Conservation (phyloP, 2,113 vertebrate genomes). For the Monopterus albus region DNA sequence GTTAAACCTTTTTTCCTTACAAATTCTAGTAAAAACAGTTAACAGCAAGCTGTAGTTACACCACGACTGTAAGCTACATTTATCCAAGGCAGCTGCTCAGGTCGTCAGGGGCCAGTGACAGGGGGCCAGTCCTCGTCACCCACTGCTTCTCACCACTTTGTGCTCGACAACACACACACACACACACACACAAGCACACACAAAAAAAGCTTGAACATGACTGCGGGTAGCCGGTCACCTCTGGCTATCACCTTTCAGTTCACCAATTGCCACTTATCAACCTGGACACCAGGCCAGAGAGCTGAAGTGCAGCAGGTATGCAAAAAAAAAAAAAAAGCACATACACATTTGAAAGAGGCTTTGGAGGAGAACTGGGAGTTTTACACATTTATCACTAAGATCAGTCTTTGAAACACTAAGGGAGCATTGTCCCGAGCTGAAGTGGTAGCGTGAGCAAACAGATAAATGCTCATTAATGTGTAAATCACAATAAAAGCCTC, state of each 20-base stretch:
- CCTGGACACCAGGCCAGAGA: constrained; percentile 64
- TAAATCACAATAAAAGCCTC: constrained; percentile 79
- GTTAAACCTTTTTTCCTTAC: not conserved
- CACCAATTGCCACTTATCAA: constrained; percentile 61
- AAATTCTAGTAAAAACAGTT: not conserved
- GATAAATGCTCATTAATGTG: constrained; percentile 78
- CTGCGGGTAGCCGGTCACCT: constrained; percentile 60
- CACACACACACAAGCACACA: constrained; percentile 1
- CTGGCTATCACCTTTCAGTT: constrained; percentile 52
- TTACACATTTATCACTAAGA: constrained; percentile 28
- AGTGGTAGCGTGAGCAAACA: constrained; percentile 72
- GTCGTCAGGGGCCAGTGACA: constrained; percentile 50
- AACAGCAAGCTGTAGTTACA: not conserved
- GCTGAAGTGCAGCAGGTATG: constrained; percentile 49
- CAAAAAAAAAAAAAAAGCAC: not conserved
- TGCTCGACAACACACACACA: constrained; percentile 21
- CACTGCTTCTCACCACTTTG: constrained; percentile 35
- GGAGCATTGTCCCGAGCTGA: constrained; percentile 50
- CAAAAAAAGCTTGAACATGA: constrained; percentile 44
- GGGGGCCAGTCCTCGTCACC: constrained; percentile 69
- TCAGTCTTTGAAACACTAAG: constrained; percentile 28
- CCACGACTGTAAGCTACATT: constrained; percentile 13
- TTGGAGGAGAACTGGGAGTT: constrained; percentile 15
- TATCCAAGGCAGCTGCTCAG: constrained; percentile 50
- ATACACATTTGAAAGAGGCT: constrained; percentile 12